Evolutionary conservation across 2,888 invertebrate species (phyloP).

Genomic region (Dioctria rufipes): DNA sequence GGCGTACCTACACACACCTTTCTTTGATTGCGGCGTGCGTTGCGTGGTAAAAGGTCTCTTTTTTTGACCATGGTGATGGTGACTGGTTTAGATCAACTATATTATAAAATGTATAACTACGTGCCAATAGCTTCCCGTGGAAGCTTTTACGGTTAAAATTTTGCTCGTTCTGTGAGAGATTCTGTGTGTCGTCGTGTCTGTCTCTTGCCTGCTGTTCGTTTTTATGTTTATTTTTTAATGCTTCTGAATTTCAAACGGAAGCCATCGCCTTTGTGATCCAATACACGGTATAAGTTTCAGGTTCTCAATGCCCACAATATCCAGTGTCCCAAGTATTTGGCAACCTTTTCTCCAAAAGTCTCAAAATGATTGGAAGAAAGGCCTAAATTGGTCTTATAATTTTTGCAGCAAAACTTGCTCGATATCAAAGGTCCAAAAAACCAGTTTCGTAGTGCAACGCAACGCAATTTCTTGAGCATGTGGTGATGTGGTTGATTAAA

Average conservation of each 20-base stretch:
- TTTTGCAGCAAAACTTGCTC: slow-evolving; percentile 2
- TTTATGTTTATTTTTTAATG: neutral
- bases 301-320: neutral
- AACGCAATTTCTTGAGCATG: slow-evolving; percentile 11
- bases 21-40: slow-evolving; percentile 41
- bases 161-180: neutral
- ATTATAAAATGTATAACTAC: too few species aligned
- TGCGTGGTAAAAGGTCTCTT: slow-evolving; percentile 15
- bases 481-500: slow-evolving; percentile 18
- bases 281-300: too few species aligned
- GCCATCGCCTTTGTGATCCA: slow-evolving; percentile 2
- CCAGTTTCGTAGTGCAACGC: slow-evolving; percentile 20
- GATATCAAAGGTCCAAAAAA: neutral
- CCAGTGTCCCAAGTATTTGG: neutral
- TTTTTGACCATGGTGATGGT: slow-evolving; percentile 12
- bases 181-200: neutral
- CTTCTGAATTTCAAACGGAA: slow-evolving; percentile 1
- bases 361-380: neutral
- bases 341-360: neutral
- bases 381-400: neutral
- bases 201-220: neutral
- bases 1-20: slow-evolving; percentile 45
- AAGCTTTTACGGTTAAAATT: slow-evolving; percentile 34
- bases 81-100: slow-evolving; percentile 11
- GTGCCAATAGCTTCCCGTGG: neutral